phyloP scores from a whole-genome alignment of 2,797 vertebrate species.

The Ptychobarbus kaznakovi region DNA sequence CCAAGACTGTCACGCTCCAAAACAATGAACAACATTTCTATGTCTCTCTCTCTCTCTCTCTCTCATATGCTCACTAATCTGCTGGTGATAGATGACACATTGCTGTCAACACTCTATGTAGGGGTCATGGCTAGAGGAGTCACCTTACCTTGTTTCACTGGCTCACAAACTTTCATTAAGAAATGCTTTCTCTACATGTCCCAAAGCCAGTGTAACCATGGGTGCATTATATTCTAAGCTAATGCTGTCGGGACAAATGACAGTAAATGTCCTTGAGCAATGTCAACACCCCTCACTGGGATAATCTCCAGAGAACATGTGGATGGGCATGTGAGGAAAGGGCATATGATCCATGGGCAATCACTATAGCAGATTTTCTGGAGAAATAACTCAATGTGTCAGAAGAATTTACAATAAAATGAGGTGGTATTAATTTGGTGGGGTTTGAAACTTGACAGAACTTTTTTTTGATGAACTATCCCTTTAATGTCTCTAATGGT shows the following conservation, averaged over 20 bases:
- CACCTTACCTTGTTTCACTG: constrained; percentile 19
- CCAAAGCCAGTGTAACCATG: constrained; percentile 8
- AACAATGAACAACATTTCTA: constrained; percentile 40
- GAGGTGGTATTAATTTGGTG: neutral
- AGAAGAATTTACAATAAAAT: neutral
- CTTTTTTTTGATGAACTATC: neutral
- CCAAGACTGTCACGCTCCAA: constrained; percentile 16
- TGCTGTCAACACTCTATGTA: constrained; percentile 30
- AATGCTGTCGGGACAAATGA: constrained; percentile 24
- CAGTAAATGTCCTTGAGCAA: constrained; percentile 34
- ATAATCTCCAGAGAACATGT: constrained; percentile 34
- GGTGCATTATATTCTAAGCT: neutral
- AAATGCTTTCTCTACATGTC: constrained; percentile 6
- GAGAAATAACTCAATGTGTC: constrained; percentile 14
- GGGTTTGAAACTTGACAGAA: neutral
- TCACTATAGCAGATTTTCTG: neutral
- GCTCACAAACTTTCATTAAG: constrained; percentile 35
- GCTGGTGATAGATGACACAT: constrained; percentile 32
- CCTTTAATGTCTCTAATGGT: neutral
- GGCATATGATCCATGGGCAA: constrained; percentile 16
- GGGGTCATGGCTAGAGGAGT: constrained; percentile 27
- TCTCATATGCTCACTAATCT: constrained; percentile 19
- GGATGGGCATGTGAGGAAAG: constrained; percentile 2
- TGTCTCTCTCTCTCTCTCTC: constrained; percentile 10
- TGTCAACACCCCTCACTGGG: constrained; percentile 38